phyloP scores from a whole-genome alignment of 2,888 invertebrate species.

The Atethmia centrago region DNA sequence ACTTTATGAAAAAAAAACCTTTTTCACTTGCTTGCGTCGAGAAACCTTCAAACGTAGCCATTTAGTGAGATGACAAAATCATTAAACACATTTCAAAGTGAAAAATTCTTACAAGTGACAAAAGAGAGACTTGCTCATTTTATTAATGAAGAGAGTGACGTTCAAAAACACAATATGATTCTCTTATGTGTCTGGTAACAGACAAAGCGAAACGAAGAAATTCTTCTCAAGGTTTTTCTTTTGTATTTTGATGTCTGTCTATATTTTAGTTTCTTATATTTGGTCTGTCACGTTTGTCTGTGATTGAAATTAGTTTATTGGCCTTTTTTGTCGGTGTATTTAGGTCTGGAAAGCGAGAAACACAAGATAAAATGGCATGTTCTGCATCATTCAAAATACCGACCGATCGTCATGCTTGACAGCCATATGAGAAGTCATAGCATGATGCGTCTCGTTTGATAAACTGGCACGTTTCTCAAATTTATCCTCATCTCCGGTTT shows the following conservation, averaged over 20 bases:
- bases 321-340: not conserved
- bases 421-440: constrained; percentile 1
- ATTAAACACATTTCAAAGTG: constrained; percentile 50
- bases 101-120: constrained; percentile 29
- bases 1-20: constrained; percentile 45
- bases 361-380: not conserved
- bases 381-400: not conserved
- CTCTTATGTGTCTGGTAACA: constrained; percentile 35
- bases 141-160: constrained; percentile 54
- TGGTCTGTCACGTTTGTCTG: constrained; percentile 12
- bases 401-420: not conserved
- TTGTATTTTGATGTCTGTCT: constrained; percentile 29
- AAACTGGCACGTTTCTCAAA: constrained; percentile 9
- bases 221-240: constrained; percentile 26
- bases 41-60: constrained; percentile 38
- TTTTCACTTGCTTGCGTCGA: constrained; percentile 44
- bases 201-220: constrained; percentile 30
- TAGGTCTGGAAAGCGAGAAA: not conserved
- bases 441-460: constrained; percentile 3
- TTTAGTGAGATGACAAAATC: constrained; percentile 41
- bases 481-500: constrained; percentile 9
- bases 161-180: constrained; percentile 51
- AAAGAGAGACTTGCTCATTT: constrained; percentile 38
- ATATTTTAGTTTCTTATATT: constrained; percentile 16
- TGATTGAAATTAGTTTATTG: not conserved